Base-by-base conservation (phyloP, 2,113 vertebrate genomes). In the Peromyscus maniculatus region DNA sequence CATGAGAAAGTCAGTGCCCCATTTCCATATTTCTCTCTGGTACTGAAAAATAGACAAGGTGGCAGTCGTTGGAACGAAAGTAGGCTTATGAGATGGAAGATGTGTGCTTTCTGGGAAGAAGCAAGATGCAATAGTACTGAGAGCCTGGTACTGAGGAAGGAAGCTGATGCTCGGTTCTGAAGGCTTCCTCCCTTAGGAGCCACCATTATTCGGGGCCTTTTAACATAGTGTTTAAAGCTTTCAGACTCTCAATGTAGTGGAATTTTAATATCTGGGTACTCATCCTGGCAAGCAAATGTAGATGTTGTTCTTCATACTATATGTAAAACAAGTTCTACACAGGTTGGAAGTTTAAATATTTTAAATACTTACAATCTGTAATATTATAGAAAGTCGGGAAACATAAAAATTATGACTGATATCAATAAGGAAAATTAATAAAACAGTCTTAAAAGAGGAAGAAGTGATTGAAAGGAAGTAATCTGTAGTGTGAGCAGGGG, bases 361-460 rank as follows among this genome's bases (percentile, higher is more conserved):
- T 11, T 52, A 91, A 79, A 26, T 66, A 91, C 12, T 49, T n/a
- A 80, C 24, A 19, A 13, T 49, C 7, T 66, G 80, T 82, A 89
- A 82, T 91, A 59, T 91, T 83, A 75, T 43, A 69, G 22, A 97
- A 93, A 74, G 64, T n/a, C 59, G 33, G 46, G 26, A 59, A 91
- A 91, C 55, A 75, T 83, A 22, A 95, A 95, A 89, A 82, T 77
- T 75, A 87, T 52, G 39, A 88, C 19, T 89, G 28, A 46, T 77
- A 31, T 87, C 88, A 83, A 74, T 12, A 46, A 78, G 33, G n/a
- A 77, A 96, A 91, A 39, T 59, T 69, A 49, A 72, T n/a, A 79
- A 93, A 75, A 83, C 12, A 89, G 78, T 75, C 77, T 91, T 55
- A 91, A 82, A 93, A 67, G n/a, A 43, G 52, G 71, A 93, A 66